A percentile compares a stretch with the other conserved stretches of the same genome.
Evolutionary conservation across 2,888 invertebrate genomes (phyloP).

Genomic region (Venusia cambrica): DNA sequence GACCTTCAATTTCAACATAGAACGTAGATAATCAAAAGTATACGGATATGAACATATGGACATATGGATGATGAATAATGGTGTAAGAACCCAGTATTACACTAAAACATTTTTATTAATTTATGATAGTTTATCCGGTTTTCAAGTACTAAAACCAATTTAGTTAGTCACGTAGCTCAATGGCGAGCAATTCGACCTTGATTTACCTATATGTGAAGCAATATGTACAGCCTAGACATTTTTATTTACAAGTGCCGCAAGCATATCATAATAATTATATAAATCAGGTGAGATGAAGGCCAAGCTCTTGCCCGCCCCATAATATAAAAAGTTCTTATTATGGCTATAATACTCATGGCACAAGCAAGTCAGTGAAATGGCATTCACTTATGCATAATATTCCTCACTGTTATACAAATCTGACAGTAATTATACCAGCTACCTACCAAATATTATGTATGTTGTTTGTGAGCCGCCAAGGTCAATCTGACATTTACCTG

Average conservation of each 20-base stretch:
- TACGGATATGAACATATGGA: no score
- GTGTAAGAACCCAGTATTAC: no score
- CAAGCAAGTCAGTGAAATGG: neutral
- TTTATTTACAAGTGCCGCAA: conserved; percentile 2
- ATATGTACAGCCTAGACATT: conserved; percentile 11
- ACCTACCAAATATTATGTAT: conserved; percentile 43
- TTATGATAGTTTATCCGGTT: neutral
- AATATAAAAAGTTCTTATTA: no score
- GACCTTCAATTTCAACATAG: no score
- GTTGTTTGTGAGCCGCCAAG: conserved; percentile 49
- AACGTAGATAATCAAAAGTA: no score
- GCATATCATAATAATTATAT: conserved; percentile 8
- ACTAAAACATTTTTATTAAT: conserved; percentile 3
- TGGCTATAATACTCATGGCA: conserved; percentile 3
- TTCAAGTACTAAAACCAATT: conserved; percentile 21
- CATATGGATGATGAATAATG: no score
- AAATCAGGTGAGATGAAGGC: neutral
- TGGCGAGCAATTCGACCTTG: conserved; percentile 24
- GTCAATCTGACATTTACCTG: conserved; percentile 48
- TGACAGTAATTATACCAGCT: conserved; percentile 36
- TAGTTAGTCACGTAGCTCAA: conserved; percentile 25
- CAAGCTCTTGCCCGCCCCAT: no score
- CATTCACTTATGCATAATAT: conserved; percentile 6
- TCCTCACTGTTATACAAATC: conserved; percentile 12
- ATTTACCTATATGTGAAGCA: conserved; percentile 21